Evolutionary conservation across 53 echinoderm and acorn worm species (phyloP), one percentile per base, ranked within the genome.

Genomic region (Mesocentrotus franciscanus): DNA sequence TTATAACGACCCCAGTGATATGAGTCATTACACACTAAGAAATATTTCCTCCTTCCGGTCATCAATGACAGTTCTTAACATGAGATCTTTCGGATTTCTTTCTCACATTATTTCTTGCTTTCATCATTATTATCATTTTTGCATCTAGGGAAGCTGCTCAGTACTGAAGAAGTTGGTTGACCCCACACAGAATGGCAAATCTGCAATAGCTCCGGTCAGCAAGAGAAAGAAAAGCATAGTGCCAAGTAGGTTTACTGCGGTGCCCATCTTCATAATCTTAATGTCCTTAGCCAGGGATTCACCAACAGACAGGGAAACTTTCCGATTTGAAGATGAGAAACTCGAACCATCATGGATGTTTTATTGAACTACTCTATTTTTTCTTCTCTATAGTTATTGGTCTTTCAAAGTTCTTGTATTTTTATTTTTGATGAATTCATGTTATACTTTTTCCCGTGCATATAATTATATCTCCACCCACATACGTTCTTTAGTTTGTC

Each of bases 101-200:
- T 85, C 2, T 85, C 56, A 55, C 49, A 9, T 34, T 17, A 34
- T 22, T 55, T 55, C 30, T 1, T 32, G 1, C 13, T 32, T 12
- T 18, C 10, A 74, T 32, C 32, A 49, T 42, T 85, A 22, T 85
- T n/a, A 36, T 55, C 0, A 0, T 36, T 81, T 27, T 58, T 58
- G 22, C 12, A 84, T 93, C 24, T 71, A 97, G 97, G 98, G 98
- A 30, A 98, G 98, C 85, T 98, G 98, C 78, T 96, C 97, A 12
- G 98, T 98, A 55, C 36, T 98, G 95, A 98, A 97, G 96, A 96
- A 61, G 68, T 68, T 98, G 32, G 42, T 85, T 66, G 95, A 94
- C 70, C 95, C 95, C 61, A 96, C 75, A 60, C 35, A 68, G 62
- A 36, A 92, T 79, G 90, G 90, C 85, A 59, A 58, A 14, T 85